Evolutionary conservation across 2,113 vertebrate species (phyloP), one percentile per base, ranked within the genome.

Genomic region (Muntiacus muntjak): DNA sequence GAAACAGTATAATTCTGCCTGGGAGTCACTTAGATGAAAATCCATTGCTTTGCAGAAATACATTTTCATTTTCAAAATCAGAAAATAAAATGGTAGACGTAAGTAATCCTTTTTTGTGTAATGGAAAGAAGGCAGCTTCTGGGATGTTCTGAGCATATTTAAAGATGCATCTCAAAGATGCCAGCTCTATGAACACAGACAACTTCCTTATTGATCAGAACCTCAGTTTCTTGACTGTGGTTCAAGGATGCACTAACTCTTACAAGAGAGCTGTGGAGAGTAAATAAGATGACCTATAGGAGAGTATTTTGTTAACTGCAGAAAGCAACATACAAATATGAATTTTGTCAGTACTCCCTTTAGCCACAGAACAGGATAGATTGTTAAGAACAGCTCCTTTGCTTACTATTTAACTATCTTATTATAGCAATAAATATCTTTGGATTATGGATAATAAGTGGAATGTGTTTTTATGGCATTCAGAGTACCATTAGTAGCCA

Each of bases 381-480:
- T 43, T 55, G 50, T 89, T 82, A 97, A 97, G 95, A 98, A 95
- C 97, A 98, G 98, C 98, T 98, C 97, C 87, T 98, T 54, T 89
- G 93, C 83, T 74, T 1, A 3, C 86, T 96, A 91, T 95, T 98
- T 98, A 98, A 97, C 92, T 79, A 26, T 93, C 97, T 97, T 78
- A 67, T 83, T 74, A 93, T 52, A 85, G 71, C 96, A 93, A 62
- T 95, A 97, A 96, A 52, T 85, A 54, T 92, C 26, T 97, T 62
- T 55, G 82, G 95, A 98, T 62, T 94, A 95, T 36, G 55, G 94
- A 94, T 97, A 97, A 98, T 97, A 98, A 98, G 97, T 96, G 58
- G 52, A 78, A 96, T 89, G 92, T 64, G 88, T 97, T 98, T 95
- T 98, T 97, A 98, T 94, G 62, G 87, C 91, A 97, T 95, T 97